Evolutionary conservation across 2,113 vertebrate genomes (phyloP).

Genomic region (Ammodytes dubius): DNA sequence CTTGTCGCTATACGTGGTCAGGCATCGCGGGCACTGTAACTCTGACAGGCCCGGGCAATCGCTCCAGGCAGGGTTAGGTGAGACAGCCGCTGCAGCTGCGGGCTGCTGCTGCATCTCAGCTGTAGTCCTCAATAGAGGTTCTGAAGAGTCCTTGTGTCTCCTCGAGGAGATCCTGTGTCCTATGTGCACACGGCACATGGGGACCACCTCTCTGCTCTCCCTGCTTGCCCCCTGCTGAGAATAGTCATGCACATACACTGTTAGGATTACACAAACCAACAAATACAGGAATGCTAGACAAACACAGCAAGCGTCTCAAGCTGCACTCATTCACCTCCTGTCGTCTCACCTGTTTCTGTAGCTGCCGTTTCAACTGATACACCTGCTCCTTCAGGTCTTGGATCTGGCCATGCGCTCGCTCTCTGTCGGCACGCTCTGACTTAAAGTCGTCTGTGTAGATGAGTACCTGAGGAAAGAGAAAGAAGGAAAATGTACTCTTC

Average conservation of each 20-base stretch:
- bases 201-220: constrained; percentile 68
- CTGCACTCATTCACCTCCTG: not conserved
- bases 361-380: constrained; percentile 82
- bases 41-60: constrained; percentile 81
- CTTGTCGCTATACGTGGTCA: constrained; percentile 84
- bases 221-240: constrained; percentile 78
- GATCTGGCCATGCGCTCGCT: constrained; percentile 91
- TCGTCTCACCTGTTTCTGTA: constrained; percentile 85
- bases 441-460: constrained; percentile 93
- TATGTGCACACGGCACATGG: constrained; percentile 75
- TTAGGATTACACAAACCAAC: constrained; percentile 19
- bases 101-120: constrained; percentile 65
- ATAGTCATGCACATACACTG: not conserved
- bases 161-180: constrained; percentile 76
- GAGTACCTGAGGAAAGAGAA: constrained; percentile 83
- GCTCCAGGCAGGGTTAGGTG: constrained; percentile 28
- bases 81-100: constrained; percentile 50
- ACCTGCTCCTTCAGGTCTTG: constrained; percentile 89
- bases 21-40: constrained; percentile 91
- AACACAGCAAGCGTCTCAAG: not conserved
- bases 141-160: constrained; percentile 58
- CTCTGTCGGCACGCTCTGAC: constrained; percentile 91
- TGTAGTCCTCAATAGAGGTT: constrained; percentile 72
- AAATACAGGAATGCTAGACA: not conserved
- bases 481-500: not conserved